A percentile compares a stretch with the other conserved stretches of the same genome.
Evolutionary conservation across 2,888 invertebrate species (phyloP).

Genomic region (Tribolium freemani): DNA sequence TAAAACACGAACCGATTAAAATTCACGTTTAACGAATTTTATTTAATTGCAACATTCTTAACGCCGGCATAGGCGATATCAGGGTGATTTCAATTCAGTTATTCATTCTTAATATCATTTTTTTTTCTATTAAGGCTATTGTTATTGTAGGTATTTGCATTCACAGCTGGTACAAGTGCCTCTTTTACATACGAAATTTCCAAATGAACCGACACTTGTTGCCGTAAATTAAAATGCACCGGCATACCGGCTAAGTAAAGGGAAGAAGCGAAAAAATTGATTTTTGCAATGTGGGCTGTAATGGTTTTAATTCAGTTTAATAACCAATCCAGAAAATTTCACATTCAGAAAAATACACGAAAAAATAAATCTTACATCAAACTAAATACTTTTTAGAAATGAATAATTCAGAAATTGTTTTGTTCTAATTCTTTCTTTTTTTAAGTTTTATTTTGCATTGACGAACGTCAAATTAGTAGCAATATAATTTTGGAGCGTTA

Average conservation of each 20-base stretch:
- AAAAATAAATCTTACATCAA: too few relatives aligned
- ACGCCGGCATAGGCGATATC: conserved; percentile 33
- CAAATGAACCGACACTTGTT: neutral
- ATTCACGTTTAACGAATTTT: conserved; percentile 16
- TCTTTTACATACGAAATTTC: conserved; percentile 7
- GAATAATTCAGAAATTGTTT: too few relatives aligned
- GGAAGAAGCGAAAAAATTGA: too few relatives aligned
- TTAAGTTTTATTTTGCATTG: too few relatives aligned
- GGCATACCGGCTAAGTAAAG: neutral
- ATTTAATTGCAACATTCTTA: conserved; percentile 10
- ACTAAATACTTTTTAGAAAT: too few relatives aligned
- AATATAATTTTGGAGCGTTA: too few relatives aligned
- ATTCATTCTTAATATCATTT: conserved; percentile 19
- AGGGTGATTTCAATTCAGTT: conserved; percentile 43
- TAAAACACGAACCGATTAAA: conserved; percentile 4
- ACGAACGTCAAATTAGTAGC: too few relatives aligned
- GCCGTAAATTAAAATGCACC: neutral
- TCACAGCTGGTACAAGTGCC: conserved; percentile 6
- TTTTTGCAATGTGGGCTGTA: too few relatives aligned
- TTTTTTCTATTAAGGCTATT: conserved; percentile 21
- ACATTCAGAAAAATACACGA: too few relatives aligned
- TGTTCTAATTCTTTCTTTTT: too few relatives aligned
- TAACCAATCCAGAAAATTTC: too few relatives aligned
- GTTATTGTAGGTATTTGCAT: neutral
- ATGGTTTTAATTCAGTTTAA: too few relatives aligned